A percentile compares a stretch with the other conserved stretches of the same genome.
Conservation (phyloP, 2,797 vertebrate genomes). For the Karalla daura region DNA sequence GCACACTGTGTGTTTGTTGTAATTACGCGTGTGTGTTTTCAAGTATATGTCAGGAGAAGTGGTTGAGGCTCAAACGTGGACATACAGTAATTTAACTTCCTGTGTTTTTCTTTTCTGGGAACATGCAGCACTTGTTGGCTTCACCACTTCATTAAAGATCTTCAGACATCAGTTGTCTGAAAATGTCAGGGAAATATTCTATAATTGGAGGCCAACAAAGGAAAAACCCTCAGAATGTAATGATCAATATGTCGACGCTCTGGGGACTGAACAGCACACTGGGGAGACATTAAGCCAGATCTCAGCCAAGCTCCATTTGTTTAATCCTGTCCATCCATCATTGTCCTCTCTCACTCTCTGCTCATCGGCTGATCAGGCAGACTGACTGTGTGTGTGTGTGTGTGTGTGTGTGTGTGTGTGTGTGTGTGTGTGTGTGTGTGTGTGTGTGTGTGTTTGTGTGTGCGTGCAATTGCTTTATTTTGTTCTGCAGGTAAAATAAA, state of each 20-base stretch:
- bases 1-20: slow-evolving; percentile 6
- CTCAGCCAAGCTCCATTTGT: slow-evolving; percentile 15
- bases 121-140: slow-evolving; percentile 16
- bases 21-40: background rate
- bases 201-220: slow-evolving; percentile 56
- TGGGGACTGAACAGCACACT: slow-evolving; percentile 20
- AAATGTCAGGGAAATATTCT: slow-evolving; percentile 43
- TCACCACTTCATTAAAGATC: slow-evolving; percentile 47
- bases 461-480: no score
- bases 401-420: no score
- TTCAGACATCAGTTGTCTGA: slow-evolving; percentile 42
- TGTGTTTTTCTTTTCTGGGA: background rate
- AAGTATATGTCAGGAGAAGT: no score
- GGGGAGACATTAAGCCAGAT: slow-evolving; percentile 18
- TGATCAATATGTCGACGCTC: slow-evolving; percentile 62
- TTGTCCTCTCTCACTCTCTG: background rate
- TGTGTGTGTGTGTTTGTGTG: no score
- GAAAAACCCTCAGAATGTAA: slow-evolving; percentile 9
- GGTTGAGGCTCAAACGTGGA: no score
- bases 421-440: no score
- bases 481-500: no score
- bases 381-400: no score
- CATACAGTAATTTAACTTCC: no score
- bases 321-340: background rate
- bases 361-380: background rate